Conservation (phyloP, 2,888 invertebrate genomes). For the Melieria omissa region DNA sequence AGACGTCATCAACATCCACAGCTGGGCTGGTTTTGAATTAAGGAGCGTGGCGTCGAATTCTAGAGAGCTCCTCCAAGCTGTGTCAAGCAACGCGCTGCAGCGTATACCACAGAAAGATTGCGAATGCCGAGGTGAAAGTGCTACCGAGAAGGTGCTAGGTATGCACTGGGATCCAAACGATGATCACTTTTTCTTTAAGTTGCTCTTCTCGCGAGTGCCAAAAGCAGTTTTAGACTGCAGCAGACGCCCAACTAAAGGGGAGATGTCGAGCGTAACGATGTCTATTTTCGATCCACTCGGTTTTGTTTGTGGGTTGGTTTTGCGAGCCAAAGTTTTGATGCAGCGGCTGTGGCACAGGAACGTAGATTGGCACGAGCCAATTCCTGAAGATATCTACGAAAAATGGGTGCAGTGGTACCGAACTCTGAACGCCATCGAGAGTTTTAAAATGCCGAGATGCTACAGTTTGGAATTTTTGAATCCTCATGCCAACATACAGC, state of each 20-base stretch:
- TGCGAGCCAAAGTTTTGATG: slow-evolving; percentile 9
- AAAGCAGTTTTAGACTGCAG: slow-evolving; percentile 1
- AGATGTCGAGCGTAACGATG: slow-evolving; percentile 6
- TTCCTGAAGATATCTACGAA: slow-evolving; percentile 6
- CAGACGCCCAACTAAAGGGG: slow-evolving; percentile 14
- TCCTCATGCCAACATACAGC: neutral
- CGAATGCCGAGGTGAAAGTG: neutral
- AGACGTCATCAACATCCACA: slow-evolving; percentile 13
- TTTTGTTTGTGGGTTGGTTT: neutral
- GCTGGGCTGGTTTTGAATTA: slow-evolving; percentile 8
- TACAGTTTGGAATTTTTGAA: neutral
- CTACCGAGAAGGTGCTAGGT: slow-evolving; percentile 6
- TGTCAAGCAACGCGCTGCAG: neutral
- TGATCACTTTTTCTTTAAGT: neutral
- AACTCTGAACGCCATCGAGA: neutral
- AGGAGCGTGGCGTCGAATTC: slow-evolving; percentile 16
- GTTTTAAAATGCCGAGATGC: slow-evolving; percentile 11
- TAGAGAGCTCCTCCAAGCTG: slow-evolving; percentile 7
- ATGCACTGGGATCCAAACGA: slow-evolving; percentile 13
- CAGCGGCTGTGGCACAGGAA: slow-evolving; percentile 16
- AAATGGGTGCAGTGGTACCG: slow-evolving; percentile 6
- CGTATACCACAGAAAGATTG: neutral
- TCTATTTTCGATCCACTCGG: slow-evolving; percentile 16
- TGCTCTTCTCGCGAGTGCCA: neutral
- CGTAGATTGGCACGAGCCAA: slow-evolving; percentile 17